Evolutionary conservation across 2,888 invertebrate genomes (phyloP).

Genomic region (Lordiphosa fenestrarum): DNA sequence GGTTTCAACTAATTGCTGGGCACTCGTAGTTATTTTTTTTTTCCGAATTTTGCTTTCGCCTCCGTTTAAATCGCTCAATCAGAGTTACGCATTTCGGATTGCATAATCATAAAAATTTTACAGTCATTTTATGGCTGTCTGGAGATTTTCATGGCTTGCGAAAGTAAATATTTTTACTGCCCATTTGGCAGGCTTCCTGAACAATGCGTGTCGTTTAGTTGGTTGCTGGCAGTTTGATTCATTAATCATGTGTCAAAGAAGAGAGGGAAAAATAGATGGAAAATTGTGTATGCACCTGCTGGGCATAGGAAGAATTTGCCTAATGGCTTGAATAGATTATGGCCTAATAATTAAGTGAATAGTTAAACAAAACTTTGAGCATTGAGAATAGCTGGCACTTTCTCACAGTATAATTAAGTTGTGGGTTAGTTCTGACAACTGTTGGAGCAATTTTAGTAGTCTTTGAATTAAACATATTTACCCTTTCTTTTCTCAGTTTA

Average conservation of each 20-base stretch:
- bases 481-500: too few species aligned
- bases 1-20: slow-evolving; percentile 38
- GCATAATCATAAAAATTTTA: slow-evolving; percentile 42
- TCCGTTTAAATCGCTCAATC: slow-evolving; percentile 42
- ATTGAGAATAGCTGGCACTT: slow-evolving; percentile 11
- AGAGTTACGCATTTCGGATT: slow-evolving; percentile 63
- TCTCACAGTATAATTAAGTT: too few species aligned
- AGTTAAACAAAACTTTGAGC: too few species aligned
- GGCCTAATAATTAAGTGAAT: too few species aligned
- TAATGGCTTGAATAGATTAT: not conserved
- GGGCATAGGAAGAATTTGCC: slow-evolving; percentile 15
- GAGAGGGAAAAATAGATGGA: slow-evolving; percentile 15
- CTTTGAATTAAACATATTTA: too few species aligned
- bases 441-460: too few species aligned
- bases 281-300: slow-evolving; percentile 42
- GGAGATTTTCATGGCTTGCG: slow-evolving; percentile 56
- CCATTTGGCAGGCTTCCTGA: slow-evolving; percentile 42
- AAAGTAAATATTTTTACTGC: slow-evolving; percentile 58
- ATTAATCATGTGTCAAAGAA: slow-evolving; percentile 50
- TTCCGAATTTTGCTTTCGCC: slow-evolving; percentile 31
- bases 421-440: too few species aligned
- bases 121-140: slow-evolving; percentile 15
- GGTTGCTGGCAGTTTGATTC: slow-evolving; percentile 33
- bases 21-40: slow-evolving; percentile 15
- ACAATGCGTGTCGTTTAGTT: slow-evolving; percentile 36